phyloP scores from a whole-genome alignment of 2,888 invertebrate species.

The Xestia rhomboidea region DNA sequence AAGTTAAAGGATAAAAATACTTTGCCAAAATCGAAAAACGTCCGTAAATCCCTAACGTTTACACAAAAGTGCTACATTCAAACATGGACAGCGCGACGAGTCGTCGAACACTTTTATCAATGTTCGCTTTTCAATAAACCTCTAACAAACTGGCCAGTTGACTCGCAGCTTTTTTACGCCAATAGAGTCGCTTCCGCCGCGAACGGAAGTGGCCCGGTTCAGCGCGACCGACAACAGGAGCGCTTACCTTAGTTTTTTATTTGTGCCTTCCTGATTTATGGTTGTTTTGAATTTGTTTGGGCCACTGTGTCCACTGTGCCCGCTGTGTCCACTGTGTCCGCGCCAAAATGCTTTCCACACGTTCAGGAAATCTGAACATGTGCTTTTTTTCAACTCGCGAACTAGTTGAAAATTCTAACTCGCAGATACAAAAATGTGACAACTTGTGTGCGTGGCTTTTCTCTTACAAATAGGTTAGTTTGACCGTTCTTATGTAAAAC shows the following conservation, averaged over 20 bases:
- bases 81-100: slow-evolving; percentile 70
- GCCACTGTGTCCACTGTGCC: slow-evolving; percentile 69
- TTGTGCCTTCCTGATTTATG: slow-evolving; percentile 88
- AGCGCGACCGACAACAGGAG: slow-evolving; percentile 87
- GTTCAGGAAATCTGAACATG: slow-evolving; percentile 77
- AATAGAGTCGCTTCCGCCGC: slow-evolving; percentile 85
- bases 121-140: slow-evolving; percentile 84
- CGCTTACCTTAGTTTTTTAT: slow-evolving; percentile 91
- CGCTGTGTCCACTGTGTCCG: slow-evolving; percentile 69
- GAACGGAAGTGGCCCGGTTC: slow-evolving; percentile 85
- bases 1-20: slow-evolving; percentile 24
- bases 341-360: slow-evolving; percentile 86
- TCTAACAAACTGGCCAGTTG: slow-evolving; percentile 85
- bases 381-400: slow-evolving; percentile 68
- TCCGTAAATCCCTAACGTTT: slow-evolving; percentile 68
- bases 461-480: slow-evolving; percentile 28
- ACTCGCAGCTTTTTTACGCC: slow-evolving; percentile 87
- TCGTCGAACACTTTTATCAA: slow-evolving; percentile 80
- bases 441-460: slow-evolving; percentile 27
- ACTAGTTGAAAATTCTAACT: slow-evolving; percentile 66
- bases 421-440: slow-evolving; percentile 32
- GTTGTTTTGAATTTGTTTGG: slow-evolving; percentile 87
- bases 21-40: slow-evolving; percentile 46
- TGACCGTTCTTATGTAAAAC: slow-evolving; percentile 11
- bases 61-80: slow-evolving; percentile 73